Base-by-base conservation (phyloP, 1,140 invertebrate genomes). In the Charaxes varanes region DNA sequence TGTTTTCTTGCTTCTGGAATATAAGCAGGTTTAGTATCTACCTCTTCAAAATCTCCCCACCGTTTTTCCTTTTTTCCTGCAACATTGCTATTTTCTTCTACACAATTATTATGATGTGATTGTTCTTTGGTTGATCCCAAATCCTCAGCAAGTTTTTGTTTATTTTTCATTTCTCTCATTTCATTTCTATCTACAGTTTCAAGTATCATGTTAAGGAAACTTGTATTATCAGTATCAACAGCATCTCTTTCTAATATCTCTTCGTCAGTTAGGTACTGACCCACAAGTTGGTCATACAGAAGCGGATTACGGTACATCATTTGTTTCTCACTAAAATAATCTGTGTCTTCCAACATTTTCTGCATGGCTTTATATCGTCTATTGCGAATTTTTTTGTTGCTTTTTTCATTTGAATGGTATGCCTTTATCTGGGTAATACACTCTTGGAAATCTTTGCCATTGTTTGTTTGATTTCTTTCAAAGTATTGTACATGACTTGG, bases 221-320 rank as follows among this genome's bases (percentile, higher is more conserved):
- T 91, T 4, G 87, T 80, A 55, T 89, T 88, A 14, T 85, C 78
- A n/a, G 74, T 86, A 49, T 87, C 85, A 26, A 84, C 80, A 34
- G 84, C 85, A 57, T 93, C 90, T 17, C 90, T 78, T 22, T 84
- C 82, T 48, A 84, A 85, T 32, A 89, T 90, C 74, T 97, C 93
- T 26, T 93, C 89, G 36, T 91, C 88, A 4, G 90, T 90, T 43
- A 97, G 70, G 73, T 93, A 96, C 62, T 92, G 90, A 0, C 95
- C 95, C 35, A 97, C 84, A 36, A 98, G 81, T 59, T 97, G 91
- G 34, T 97, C 93, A 84, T 95, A 98, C 0, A 97, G 70, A 33
- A 94, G 85, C 0, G 96, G 96, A 80, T 96, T 94, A 49, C 96
- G 78, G 53, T 90, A 91, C 88, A 95, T 95, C 95, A 98, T 98